Conservation (phyloP, 1,140 invertebrate species). For the Schlechtendalia chinensis region DNA sequence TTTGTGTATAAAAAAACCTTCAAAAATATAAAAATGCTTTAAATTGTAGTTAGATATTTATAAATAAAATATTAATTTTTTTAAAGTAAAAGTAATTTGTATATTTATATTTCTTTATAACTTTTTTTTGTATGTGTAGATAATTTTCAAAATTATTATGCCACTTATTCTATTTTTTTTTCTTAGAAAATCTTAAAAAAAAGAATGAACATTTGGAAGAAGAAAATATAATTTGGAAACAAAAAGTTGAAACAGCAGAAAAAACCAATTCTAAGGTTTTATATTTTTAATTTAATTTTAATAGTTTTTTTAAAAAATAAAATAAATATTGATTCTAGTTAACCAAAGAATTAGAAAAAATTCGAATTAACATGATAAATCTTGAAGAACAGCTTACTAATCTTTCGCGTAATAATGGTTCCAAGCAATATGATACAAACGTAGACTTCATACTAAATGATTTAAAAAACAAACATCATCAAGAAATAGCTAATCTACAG, state of each 20-base stretch:
- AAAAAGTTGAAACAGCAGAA: conserved; percentile 5
- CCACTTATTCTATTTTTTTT: neutral
- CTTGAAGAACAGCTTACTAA: conserved; percentile 35
- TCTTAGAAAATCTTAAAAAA: conserved; percentile 37
- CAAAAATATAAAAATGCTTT: too few relatives aligned
- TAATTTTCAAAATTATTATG: neutral
- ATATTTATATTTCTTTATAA: too few relatives aligned
- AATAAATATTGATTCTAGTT: conserved; percentile 18
- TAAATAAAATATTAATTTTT: too few relatives aligned
- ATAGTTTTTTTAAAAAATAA: neutral
- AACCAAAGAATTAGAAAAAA: conserved; percentile 31
- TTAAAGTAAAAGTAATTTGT: too few relatives aligned
- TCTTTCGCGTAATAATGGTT: conserved; percentile 29
- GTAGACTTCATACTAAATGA: conserved; percentile 19
- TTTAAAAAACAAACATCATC: conserved; percentile 36
- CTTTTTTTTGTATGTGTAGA: neutral
- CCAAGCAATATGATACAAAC: conserved; percentile 39
- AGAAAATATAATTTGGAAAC: conserved; percentile 13
- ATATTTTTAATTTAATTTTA: neutral
- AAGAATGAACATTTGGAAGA: conserved; percentile 31
- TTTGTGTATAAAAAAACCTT: too few relatives aligned
- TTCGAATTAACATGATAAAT: conserved; percentile 24
- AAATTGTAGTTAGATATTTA: too few relatives aligned
- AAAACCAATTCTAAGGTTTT: conserved; percentile 4
- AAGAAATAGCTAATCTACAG: conserved; percentile 34